Base-by-base conservation (phyloP, 2,797 vertebrate species). In the Podarcis siculus region DNA sequence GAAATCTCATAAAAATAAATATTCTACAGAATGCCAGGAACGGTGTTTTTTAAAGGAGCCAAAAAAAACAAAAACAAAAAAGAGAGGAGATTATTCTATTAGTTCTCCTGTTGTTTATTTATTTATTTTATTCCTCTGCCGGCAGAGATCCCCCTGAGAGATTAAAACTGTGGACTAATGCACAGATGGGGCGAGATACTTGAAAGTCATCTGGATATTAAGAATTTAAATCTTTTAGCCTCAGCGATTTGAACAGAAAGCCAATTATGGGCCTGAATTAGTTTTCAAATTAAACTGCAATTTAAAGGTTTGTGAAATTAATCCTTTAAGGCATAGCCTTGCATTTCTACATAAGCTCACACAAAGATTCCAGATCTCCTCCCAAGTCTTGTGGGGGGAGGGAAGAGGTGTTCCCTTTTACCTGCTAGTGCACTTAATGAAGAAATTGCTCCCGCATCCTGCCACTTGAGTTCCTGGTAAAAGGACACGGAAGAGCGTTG, bases 231-330 rank as follows among this genome's bases (percentile, higher is more conserved):
- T 98, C 98, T 97, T 89, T 97, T 97, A 98, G 98, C 98, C 98
- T 98, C 97, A 97, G 97, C 97, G 98, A 97, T 98, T 98, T 98
- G 98, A 98, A 97, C 97, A 97, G 97, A 98, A 98, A 98, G 98
- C 98, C 98, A 99, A 98, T 99, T 99, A 99, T 97, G 98, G 97
- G 97, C 96, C 98, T 98, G 98, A 98, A 98, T 98, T 98, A 97
- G 97, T 98, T 98, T 98, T 98, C 97, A 98, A 98, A 99, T 99
- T 98, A 98, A 99, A 98, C 97, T 97, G 97, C 98, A 98, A 98
- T 98, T 98, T 98, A 97, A 87, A 97, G 96, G 96, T 96, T 98
- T 97, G 97, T 97, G 96, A 97, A 98, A 98, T 98, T 98, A 98
- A 98, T 98, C 98, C 98, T 98, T 97, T 97, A 98, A 98, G 97